Percentiles rank a stretch among this genome's conserved stretches.
These are phyloP conservation scores for Lycaon pictus DNA, from an alignment of 2,113 vertebrate genomes.

Conservation along the genomic window DNA sequence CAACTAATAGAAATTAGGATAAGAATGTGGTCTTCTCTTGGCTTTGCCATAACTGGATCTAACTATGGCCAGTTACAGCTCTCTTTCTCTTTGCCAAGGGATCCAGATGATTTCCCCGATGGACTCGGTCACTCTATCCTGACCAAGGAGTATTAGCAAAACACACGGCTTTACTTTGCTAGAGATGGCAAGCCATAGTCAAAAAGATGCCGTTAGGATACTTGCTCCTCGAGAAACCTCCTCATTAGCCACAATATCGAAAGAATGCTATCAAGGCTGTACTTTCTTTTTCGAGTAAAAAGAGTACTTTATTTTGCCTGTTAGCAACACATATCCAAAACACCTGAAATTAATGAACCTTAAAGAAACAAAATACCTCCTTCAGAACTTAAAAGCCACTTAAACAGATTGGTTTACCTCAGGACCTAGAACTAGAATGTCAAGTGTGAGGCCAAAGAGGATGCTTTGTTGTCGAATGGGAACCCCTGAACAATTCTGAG, in stretches of 20 bases:
- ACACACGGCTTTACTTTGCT: background rate
- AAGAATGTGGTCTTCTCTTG: background rate
- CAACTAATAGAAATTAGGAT: background rate
- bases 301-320: background rate
- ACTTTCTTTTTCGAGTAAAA: background rate
- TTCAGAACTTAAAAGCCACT: conserved; percentile 3
- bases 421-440: background rate
- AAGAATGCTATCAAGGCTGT: background rate
- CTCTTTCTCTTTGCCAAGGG: background rate
- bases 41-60: background rate
- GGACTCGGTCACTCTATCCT: background rate
- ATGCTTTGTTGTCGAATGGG: background rate
- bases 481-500: background rate
- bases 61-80: background rate
- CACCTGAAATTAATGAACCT: conserved; percentile 23
- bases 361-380: background rate
- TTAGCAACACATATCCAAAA: background rate
- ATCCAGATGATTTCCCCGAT: too few species aligned
- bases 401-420: background rate
- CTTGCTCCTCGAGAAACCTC: background rate
- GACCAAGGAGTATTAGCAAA: background rate
- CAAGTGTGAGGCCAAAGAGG: background rate
- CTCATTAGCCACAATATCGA: background rate
- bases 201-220: background rate
- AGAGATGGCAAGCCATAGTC: background rate